Evolutionary conservation across 2,888 invertebrate species (phyloP).

Genomic region (Spodoptera littoralis): DNA sequence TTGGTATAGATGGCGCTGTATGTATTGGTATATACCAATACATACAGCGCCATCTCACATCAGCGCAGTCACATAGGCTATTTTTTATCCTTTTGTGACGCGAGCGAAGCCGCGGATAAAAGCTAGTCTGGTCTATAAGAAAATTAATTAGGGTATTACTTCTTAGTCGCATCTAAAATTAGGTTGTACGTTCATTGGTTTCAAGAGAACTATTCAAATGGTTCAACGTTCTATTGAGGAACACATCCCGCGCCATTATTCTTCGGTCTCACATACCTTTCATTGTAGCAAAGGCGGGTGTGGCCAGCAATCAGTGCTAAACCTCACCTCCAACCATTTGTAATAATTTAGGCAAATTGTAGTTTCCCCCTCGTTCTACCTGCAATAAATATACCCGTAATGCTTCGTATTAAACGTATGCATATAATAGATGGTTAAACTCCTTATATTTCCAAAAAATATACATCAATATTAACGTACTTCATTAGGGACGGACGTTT

Average conservation of each 20-base stretch:
- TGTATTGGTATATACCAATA: too few species aligned
- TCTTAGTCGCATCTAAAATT: neutral
- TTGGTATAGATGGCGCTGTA: too few species aligned
- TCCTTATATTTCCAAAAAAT: too few species aligned
- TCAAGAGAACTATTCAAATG: slow-evolving; percentile 31
- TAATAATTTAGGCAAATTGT: slow-evolving; percentile 41
- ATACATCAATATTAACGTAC: too few species aligned
- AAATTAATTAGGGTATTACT: neutral
- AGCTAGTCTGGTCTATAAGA: neutral
- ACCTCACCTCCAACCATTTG: slow-evolving; percentile 34
- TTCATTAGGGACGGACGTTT: too few species aligned
- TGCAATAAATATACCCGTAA: neutral
- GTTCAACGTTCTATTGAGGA: slow-evolving; percentile 28
- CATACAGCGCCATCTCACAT: too few species aligned
- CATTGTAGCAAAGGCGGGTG: slow-evolving; percentile 43
- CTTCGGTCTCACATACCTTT: slow-evolving; percentile 35
- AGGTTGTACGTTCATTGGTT: neutral
- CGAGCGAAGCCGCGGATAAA: too few species aligned
- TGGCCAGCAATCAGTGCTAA: slow-evolving; percentile 38
- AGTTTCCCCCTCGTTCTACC: slow-evolving; percentile 22
- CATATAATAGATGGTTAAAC: too few species aligned
- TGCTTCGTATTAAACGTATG: too few species aligned
- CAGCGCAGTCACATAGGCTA: too few species aligned
- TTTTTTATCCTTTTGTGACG: too few species aligned
- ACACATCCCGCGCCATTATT: slow-evolving; percentile 36